These are phyloP conservation scores for Ophion costatus DNA, from an alignment of 2,888 invertebrate genomes.

Conservation along the genomic window DNA sequence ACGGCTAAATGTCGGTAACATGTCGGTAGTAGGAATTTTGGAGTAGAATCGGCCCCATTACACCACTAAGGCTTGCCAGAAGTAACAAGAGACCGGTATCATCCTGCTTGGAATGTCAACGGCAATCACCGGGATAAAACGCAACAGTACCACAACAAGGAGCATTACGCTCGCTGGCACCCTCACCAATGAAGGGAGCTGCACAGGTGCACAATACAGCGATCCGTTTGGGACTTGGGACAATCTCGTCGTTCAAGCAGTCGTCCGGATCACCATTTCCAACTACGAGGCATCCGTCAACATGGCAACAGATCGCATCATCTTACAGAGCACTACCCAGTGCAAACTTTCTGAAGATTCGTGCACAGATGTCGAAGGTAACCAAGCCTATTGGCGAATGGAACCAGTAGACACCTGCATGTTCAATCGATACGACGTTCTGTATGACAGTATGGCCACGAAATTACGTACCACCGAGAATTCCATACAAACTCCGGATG, in stretches of 20 bases:
- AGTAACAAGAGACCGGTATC: slow-evolving; percentile 16
- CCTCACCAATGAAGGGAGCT: no score
- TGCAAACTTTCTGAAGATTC: slow-evolving; percentile 6
- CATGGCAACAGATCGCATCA: neutral
- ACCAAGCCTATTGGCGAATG: slow-evolving; percentile 37
- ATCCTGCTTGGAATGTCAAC: neutral
- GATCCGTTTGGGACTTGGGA: no score
- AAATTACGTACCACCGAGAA: neutral
- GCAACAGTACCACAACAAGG: slow-evolving; percentile 43
- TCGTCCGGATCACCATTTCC: no score
- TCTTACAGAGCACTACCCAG: slow-evolving; percentile 11
- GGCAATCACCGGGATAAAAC: neutral
- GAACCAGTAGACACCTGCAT: slow-evolving; percentile 39
- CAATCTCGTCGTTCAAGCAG: no score
- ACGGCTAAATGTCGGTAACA: no score
- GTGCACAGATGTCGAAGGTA: slow-evolving; percentile 31
- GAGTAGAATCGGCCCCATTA: no score
- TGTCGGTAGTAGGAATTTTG: no score
- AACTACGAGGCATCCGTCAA: slow-evolving; percentile 19
- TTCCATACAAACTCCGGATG: neutral
- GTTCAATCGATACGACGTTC: slow-evolving; percentile 48
- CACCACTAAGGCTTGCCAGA: no score
- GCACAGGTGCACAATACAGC: no score
- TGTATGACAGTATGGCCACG: slow-evolving; percentile 3
- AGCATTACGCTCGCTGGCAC: no score